These are phyloP conservation scores for Papilio aristodemus DNA, from an alignment of 1,140 invertebrate genomes.

Conservation along the genomic window DNA sequence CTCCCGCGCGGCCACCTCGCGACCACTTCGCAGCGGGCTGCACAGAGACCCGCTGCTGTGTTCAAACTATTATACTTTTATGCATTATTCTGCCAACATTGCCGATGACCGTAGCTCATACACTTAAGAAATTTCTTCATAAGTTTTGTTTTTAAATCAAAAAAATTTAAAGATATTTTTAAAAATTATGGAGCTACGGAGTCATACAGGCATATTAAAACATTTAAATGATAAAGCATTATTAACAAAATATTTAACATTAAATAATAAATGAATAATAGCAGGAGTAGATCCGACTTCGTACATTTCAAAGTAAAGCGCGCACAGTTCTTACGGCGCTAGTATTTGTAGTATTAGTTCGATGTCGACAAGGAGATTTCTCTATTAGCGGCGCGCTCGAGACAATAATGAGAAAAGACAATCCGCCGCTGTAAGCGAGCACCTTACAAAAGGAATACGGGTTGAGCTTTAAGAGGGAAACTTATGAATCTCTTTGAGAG, in stretches of 20 bases:
- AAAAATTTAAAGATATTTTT: background rate
- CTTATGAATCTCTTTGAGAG: constrained; percentile 47
- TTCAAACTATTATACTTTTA: background rate
- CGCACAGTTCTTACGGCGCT: background rate
- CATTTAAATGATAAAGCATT: too few relatives aligned
- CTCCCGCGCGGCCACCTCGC: background rate
- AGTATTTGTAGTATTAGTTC: background rate
- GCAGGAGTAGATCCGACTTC: too few relatives aligned
- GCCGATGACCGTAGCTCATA: background rate
- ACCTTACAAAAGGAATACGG: constrained; percentile 34
- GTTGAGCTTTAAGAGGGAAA: constrained; percentile 40
- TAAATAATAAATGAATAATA: too few relatives aligned
- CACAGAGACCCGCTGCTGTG: background rate
- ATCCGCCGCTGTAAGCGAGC: constrained; percentile 24
- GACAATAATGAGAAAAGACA: constrained; percentile 34
- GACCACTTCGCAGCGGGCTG: background rate
- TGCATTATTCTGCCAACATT: background rate
- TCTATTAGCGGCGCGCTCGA: background rate
- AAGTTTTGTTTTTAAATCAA: too few relatives aligned
- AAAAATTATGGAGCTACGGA: too few relatives aligned
- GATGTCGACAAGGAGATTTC: constrained; percentile 2
- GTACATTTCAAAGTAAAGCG: background rate
- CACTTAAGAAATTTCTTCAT: too few relatives aligned
- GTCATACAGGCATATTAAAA: too few relatives aligned
- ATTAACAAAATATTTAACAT: too few relatives aligned